phyloP scores from a whole-genome alignment of 2,797 vertebrate species.

The Limosa lapponica region DNA sequence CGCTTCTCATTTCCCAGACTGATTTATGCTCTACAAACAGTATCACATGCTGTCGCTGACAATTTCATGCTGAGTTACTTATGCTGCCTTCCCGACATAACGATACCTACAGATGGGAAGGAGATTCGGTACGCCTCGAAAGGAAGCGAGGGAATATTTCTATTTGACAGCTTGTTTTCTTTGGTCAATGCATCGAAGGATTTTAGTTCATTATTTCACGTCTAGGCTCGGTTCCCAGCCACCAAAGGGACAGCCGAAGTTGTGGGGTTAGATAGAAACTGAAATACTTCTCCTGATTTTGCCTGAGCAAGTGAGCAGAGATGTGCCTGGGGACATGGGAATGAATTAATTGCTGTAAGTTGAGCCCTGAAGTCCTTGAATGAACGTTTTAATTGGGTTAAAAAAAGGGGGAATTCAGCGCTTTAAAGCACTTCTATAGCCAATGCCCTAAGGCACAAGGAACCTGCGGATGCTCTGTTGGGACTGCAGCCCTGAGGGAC shows the following conservation, averaged over 20 bases:
- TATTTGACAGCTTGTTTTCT: conserved; percentile 53
- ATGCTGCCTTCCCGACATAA: neutral
- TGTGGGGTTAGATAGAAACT: neutral
- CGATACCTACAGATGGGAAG: conserved; percentile 12
- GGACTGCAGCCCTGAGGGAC: neutral
- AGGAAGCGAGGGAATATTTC: conserved; percentile 17
- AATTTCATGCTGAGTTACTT: conserved; percentile 36
- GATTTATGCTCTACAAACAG: conserved; percentile 61
- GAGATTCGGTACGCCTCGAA: neutral
- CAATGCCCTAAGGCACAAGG: neutral
- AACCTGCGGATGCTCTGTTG: neutral
- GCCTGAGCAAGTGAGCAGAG: neutral
- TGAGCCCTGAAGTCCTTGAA: neutral
- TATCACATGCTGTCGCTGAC: conserved; percentile 9
- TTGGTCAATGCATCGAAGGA: conserved; percentile 13
- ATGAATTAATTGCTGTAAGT: neutral
- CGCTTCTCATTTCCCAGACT: conserved; percentile 5
- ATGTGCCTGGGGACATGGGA: neutral
- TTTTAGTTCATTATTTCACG: conserved; percentile 55
- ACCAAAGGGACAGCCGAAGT: neutral
- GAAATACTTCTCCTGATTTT: neutral
- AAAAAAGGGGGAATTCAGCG: neutral
- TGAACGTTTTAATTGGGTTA: neutral
- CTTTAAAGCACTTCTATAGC: neutral
- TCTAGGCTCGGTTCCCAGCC: conserved; percentile 27